phyloP scores from a whole-genome alignment of 1,140 invertebrate genomes.

The Scylla paramamosain region DNA sequence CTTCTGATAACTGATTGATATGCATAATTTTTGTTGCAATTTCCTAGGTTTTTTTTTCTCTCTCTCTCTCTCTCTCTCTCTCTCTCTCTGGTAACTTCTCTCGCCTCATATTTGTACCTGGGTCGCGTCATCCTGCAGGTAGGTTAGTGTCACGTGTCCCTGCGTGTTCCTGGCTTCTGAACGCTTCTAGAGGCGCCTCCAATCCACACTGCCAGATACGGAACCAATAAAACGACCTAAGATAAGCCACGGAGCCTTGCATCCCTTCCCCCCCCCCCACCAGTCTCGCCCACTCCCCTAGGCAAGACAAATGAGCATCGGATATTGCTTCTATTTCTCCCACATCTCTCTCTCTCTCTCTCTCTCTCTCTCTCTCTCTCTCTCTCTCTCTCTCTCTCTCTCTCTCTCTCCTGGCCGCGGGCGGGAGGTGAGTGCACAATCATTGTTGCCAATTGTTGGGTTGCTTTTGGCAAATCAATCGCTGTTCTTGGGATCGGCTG shows the following conservation, averaged over 20 bases:
- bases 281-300: too few relatives aligned
- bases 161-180: background rate
- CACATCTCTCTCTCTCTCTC: background rate
- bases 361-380: background rate
- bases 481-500: background rate
- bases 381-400: background rate
- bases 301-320: background rate
- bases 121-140: background rate
- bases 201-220: background rate
- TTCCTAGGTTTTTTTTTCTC: too few relatives aligned
- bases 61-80: too few relatives aligned
- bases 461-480: background rate
- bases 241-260: background rate
- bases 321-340: conserved; percentile 15
- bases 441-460: background rate
- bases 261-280: background rate
- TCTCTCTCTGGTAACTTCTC: background rate
- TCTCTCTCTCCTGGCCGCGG: background rate
- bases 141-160: background rate
- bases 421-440: too few relatives aligned
- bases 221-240: background rate
- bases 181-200: background rate
- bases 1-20: background rate
- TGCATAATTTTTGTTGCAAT: too few relatives aligned
- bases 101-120: too few relatives aligned